Conservation (phyloP, 1,140 invertebrate genomes). For the Sminthurinus signatus region DNA sequence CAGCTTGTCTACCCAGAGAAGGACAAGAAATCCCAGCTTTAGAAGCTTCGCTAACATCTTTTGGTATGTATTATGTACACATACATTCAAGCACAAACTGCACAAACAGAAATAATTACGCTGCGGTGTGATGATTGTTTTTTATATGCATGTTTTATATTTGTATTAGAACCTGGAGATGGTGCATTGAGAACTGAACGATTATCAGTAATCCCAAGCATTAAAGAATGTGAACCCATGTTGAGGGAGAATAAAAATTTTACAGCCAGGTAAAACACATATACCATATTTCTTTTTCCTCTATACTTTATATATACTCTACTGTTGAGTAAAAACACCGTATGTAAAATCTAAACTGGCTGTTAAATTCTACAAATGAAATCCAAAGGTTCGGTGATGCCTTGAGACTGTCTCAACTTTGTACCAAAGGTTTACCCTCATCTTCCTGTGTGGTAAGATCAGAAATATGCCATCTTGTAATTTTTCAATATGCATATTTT, state of each 20-base stretch:
- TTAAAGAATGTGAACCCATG: not conserved
- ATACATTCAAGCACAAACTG: not conserved
- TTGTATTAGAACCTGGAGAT: not conserved
- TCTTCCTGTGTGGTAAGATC: conserved; percentile 1
- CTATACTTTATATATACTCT: not conserved
- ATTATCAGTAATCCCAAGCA: not conserved
- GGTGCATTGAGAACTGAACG: not conserved
- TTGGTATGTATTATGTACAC: not conserved
- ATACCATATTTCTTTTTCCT: not conserved
- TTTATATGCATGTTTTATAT: not conserved
- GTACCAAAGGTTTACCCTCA: not conserved
- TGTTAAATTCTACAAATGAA: not conserved
- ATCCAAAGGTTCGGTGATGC: not conserved
- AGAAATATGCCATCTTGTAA: too few relatives aligned
- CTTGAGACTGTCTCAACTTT: not conserved
- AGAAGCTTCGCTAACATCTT: not conserved
- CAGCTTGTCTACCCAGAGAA: conserved; percentile 2
- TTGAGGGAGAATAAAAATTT: not conserved
- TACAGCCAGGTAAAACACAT: not conserved
- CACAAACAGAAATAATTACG: not conserved
- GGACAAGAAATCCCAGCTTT: too few relatives aligned
- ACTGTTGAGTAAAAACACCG: not conserved
- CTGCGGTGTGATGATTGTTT: not conserved
- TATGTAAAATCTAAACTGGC: not conserved
- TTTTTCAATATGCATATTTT: not conserved